Base-by-base conservation (phyloP, 2,888 invertebrate genomes). In the Ferrisia virgata region DNA sequence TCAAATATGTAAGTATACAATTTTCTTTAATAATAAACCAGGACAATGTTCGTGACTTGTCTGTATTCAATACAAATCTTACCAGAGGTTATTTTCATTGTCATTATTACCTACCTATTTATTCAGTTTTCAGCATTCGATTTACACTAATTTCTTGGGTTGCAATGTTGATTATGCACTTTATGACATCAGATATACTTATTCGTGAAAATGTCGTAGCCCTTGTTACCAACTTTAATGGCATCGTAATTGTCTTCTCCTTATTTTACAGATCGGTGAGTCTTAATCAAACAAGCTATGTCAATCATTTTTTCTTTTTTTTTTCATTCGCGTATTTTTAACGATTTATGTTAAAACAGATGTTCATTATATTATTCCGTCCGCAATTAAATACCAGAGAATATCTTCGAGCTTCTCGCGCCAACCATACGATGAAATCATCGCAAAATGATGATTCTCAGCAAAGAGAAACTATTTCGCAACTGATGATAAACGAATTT, bases 1-100 rank as follows among this genome's bases (percentile, higher is more conserved):
- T 90, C 96, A 97, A 90, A 97, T 97, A 87, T 98, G 99, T 92
- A 87, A 91, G 92, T 1, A 79, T 28, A 6, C 40, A 13, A 25
- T 25, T 25, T 22, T 40, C 11, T 40, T 39, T 18, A 0, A 40
- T 25, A 2, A 1, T 22, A 31, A 5, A 69, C 15, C n/a, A 58
- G 5, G 4, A 22, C 58, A 22, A 22, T 69, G 11, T 69, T 69
- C 25, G 11, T 9, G 15, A 28, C 25, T 69, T 22, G 28, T n/a
- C n/a, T n/a, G n/a, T n/a, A n/a, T n/a, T n/a, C n/a, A n/a, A n/a
- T n/a, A n/a, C n/a, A n/a, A n/a, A n/a, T n/a, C n/a, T n/a, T n/a
- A n/a, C n/a, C n/a, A n/a, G n/a, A n/a, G n/a, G n/a, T n/a, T n/a
- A n/a, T n/a, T n/a, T n/a, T n/a, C n/a, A n/a, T n/a, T n/a, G n/a